Evolutionary conservation across 1,140 invertebrate species (phyloP).

Genomic region (Medauroidea extradentata): DNA sequence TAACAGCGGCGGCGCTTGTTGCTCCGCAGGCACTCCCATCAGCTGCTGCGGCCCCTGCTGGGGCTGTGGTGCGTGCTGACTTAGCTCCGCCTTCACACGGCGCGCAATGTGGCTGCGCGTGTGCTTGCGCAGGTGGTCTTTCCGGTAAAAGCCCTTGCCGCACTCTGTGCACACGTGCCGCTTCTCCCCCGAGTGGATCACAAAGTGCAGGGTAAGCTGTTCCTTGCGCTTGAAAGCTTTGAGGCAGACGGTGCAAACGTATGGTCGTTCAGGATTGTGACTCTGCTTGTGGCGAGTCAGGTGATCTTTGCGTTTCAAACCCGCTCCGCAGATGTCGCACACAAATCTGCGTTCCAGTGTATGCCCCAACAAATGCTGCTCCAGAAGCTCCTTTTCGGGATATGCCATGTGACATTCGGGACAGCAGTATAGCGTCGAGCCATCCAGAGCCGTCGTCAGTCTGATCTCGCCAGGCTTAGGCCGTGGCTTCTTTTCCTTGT

Average conservation of each 20-base stretch:
- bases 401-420: conserved; percentile 84
- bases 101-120: conserved; percentile 50
- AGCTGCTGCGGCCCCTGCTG: conserved; percentile 12
- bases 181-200: conserved; percentile 50
- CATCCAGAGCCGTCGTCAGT: conserved; percentile 74
- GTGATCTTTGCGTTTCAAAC: conserved; percentile 76
- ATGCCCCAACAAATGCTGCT: conserved; percentile 76
- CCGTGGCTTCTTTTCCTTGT: conserved; percentile 72
- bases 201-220: conserved; percentile 51
- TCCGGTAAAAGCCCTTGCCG: conserved; percentile 55
- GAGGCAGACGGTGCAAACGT: conserved; percentile 24
- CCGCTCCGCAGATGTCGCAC: conserved; percentile 80
- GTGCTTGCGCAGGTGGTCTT: conserved; percentile 56
- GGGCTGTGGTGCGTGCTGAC: conserved; percentile 14
- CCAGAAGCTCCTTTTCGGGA: conserved; percentile 71
- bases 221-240: conserved; percentile 50
- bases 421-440: conserved; percentile 77
- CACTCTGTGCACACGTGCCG: conserved; percentile 55
- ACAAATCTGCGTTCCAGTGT: conserved; percentile 75
- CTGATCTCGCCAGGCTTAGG: conserved; percentile 78
- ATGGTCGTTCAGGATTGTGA: conserved; percentile 71
- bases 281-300: conserved; percentile 75
- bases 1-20: conserved; percentile 7
- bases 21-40: conserved; percentile 9
- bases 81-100: conserved; percentile 77